Percentiles rank a stretch among this genome's conserved stretches.
phyloP scores from a whole-genome alignment of 1,140 invertebrate genomes.

The Musca vetustissima region DNA sequence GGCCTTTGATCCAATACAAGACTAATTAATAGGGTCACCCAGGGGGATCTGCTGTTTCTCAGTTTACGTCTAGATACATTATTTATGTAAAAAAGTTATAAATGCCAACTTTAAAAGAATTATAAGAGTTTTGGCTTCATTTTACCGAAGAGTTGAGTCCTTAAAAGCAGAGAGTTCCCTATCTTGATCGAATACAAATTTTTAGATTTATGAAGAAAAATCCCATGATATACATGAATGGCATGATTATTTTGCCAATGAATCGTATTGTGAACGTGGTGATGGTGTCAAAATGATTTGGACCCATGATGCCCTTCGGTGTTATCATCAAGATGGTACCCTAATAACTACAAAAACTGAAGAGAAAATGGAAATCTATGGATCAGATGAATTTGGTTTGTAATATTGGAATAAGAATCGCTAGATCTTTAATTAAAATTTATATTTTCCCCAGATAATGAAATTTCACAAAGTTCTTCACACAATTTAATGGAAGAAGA shows the following conservation, averaged over 20 bases:
- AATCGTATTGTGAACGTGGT: constrained; percentile 42
- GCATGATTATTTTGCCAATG: constrained; percentile 50
- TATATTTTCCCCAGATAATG: constrained; percentile 18
- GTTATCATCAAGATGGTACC: constrained; percentile 47
- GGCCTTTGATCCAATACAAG: too few relatives aligned
- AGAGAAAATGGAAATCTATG: constrained; percentile 11
- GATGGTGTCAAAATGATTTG: constrained; percentile 47
- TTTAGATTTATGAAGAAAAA: constrained; percentile 5
- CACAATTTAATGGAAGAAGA: constrained; percentile 23
- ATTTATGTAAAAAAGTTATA: too few relatives aligned
- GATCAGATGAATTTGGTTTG: constrained; percentile 18
- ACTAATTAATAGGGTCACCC: too few relatives aligned
- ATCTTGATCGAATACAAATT: too few relatives aligned
- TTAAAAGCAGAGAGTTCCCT: too few relatives aligned
- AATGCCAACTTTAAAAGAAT: too few relatives aligned
- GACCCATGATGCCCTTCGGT: constrained; percentile 32
- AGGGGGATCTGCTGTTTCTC: too few relatives aligned
- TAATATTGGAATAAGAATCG: too few relatives aligned
- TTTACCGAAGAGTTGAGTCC: too few relatives aligned
- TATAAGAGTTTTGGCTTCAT: too few relatives aligned
- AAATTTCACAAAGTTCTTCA: constrained; percentile 43
- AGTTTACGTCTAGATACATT: too few relatives aligned
- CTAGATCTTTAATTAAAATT: too few relatives aligned
- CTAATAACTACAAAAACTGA: constrained; percentile 32
- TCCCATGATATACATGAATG: constrained; percentile 36